Evolutionary conservation across 2,888 invertebrate species (phyloP).

Genomic region (Heteromurus nitidus): DNA sequence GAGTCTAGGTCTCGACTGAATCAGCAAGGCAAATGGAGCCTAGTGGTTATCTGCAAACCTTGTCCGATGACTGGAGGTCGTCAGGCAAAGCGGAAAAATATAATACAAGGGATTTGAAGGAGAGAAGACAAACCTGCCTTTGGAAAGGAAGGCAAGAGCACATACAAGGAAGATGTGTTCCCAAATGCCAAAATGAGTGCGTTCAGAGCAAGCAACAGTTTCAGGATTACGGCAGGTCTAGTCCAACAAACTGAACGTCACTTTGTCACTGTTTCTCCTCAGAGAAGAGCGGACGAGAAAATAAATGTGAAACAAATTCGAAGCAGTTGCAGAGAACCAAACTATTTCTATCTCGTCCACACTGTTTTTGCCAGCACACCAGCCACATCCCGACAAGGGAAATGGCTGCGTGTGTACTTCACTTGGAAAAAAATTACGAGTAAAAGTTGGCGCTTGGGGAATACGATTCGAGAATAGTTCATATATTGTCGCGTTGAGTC

Average conservation of each 20-base stretch:
- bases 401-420: too few relatives aligned
- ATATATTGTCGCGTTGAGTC: too few relatives aligned
- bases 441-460: too few relatives aligned
- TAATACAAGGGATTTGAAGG: background rate
- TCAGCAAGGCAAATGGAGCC: slow-evolving; percentile 3
- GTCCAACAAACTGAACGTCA: background rate
- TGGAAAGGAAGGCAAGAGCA: too few relatives aligned
- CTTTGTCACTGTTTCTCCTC: background rate
- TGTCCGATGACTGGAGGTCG: slow-evolving; percentile 48
- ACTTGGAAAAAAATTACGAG: too few relatives aligned
- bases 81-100: slow-evolving; percentile 2
- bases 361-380: too few relatives aligned
- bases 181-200: too few relatives aligned
- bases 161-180: background rate
- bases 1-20: too few relatives aligned
- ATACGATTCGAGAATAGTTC: too few relatives aligned
- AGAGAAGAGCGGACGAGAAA: background rate
- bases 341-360: too few relatives aligned
- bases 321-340: slow-evolving; percentile 3
- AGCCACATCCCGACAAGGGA: too few relatives aligned
- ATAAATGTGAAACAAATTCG: slow-evolving; percentile 31
- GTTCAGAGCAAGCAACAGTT: background rate
- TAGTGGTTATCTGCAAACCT: slow-evolving; percentile 53
- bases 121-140: background rate
- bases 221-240: slow-evolving; percentile 25